These are phyloP conservation scores for Drosophila athabasca DNA, from an alignment of 1,140 invertebrate species.

Conservation along the genomic window DNA sequence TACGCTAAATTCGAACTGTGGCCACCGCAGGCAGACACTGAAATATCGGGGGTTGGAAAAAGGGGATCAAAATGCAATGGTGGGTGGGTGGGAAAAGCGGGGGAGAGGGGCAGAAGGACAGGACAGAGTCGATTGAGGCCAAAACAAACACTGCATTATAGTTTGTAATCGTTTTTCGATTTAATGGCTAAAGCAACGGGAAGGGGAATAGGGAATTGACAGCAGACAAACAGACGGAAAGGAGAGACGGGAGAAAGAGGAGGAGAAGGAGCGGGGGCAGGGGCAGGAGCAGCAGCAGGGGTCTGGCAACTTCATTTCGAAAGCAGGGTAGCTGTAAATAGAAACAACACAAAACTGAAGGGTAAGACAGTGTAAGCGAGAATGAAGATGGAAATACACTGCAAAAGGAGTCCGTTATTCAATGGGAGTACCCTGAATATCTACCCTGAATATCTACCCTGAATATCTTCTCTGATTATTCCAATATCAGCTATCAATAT, in stretches of 20 bases:
- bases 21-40: background rate
- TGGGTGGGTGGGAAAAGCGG: conserved; percentile 19
- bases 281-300: background rate
- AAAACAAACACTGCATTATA: conserved; percentile 75
- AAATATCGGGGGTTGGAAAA: conserved; percentile 3
- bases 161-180: conserved; percentile 82
- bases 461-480: too few species aligned
- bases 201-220: conserved; percentile 31
- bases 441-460: too few species aligned
- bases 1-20: conserved; percentile 53
- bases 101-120: background rate
- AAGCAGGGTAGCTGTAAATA: conserved; percentile 54
- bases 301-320: conserved; percentile 50
- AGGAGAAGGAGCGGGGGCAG: background rate
- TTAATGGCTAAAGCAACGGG: conserved; percentile 57
- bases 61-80: conserved; percentile 20
- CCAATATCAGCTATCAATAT: too few species aligned
- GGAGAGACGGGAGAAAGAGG: conserved; percentile 5
- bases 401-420: too few species aligned
- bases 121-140: conserved; percentile 1
- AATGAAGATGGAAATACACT: background rate
- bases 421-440: too few species aligned
- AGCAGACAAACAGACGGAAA: conserved; percentile 9
- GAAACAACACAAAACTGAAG: conserved; percentile 35
- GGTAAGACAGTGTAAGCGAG: background rate